Evolutionary conservation across 2,888 invertebrate species (phyloP), one percentile per base, ranked within the genome.

Genomic region (Nasonovia ribisnigri): DNA sequence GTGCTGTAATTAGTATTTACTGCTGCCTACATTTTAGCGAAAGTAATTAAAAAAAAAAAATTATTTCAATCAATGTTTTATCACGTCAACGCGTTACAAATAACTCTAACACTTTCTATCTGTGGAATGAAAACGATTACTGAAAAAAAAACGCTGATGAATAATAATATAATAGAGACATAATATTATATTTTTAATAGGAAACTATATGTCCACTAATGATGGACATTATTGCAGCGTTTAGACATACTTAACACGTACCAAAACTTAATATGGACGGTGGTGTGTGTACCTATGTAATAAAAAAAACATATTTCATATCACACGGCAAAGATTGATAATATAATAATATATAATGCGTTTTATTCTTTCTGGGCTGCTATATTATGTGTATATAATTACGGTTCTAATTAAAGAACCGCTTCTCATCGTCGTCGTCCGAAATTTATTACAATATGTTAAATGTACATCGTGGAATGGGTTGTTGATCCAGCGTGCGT

Each of bases 221-320:
- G 93, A 93, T 48, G 57, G 48, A 60, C 90, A 42, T 86, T 90
- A 89, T 86, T 48, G 11, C 46, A 46, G 77, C n/a, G 29, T 84
- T 84, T 48, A 36, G 67, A 60, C 93, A 48, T 57, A 90, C 84
- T 84, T 92, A 92, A 92, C 89, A 90, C 89, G 51, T 26, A 54
- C 67, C 48, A 87, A 36, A 67, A 90, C 86, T 93, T 57, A 84
- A 93, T 90, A 93, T 84, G 84, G 84, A 57, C 16, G 60, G 20
- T 20, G 67, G 8, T 6, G 42, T 57, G 88, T 48, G 60, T 11
- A 42, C 67, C 10, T 88, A 42, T 46, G 8, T 77, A 77, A 36
- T 77, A 77, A 77, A 77, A 77, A 88, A 88, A 92, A 88, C 67
- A 92, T 92, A 51, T 88, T 92, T 92, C 67, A 92, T 88, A 92